phyloP scores from a whole-genome alignment of 2,888 invertebrate genomes.

The Drosophila recens region DNA sequence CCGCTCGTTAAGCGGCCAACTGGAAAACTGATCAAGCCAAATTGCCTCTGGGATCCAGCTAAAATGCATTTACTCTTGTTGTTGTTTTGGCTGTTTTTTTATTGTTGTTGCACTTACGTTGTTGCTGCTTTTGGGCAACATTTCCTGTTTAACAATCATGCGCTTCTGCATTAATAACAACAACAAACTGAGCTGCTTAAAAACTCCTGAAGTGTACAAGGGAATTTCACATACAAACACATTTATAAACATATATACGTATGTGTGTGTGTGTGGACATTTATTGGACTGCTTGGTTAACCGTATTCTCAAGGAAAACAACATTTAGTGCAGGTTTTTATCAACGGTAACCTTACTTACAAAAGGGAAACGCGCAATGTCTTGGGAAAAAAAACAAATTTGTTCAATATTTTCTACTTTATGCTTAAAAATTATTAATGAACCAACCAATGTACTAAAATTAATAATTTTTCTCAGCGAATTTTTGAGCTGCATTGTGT shows the following conservation, averaged over 20 bases:
- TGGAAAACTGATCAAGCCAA: slow-evolving; percentile 34
- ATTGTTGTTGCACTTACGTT: slow-evolving; percentile 12
- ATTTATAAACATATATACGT: not conserved
- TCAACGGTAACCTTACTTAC: slow-evolving; percentile 11
- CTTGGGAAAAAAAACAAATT: slow-evolving; percentile 6
- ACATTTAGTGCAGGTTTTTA: slow-evolving; percentile 46
- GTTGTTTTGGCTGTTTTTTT: slow-evolving; percentile 12
- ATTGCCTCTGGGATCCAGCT: slow-evolving; percentile 30
- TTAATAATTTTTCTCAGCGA: too few relatives aligned
- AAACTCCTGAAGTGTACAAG: slow-evolving; percentile 30
- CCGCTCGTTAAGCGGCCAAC: slow-evolving; percentile 66
- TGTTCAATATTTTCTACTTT: slow-evolving; percentile 23
- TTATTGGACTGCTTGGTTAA: slow-evolving; percentile 43
- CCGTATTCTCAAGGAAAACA: slow-evolving; percentile 72
- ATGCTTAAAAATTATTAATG: not conserved
- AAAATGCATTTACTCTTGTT: slow-evolving; percentile 22
- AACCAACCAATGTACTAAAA: too few relatives aligned
- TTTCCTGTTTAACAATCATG: slow-evolving; percentile 68
- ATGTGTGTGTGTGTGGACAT: slow-evolving; percentile 14
- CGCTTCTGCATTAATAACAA: slow-evolving; percentile 38
- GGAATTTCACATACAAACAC: slow-evolving; percentile 28
- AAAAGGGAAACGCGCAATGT: slow-evolving; percentile 14
- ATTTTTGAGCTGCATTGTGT: too few relatives aligned
- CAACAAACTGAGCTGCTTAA: slow-evolving; percentile 31
- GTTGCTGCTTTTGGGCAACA: slow-evolving; percentile 53